These are phyloP conservation scores for Potamarius usumacintae DNA, from an alignment of 2,113 vertebrate genomes.

Conservation along the genomic window DNA sequence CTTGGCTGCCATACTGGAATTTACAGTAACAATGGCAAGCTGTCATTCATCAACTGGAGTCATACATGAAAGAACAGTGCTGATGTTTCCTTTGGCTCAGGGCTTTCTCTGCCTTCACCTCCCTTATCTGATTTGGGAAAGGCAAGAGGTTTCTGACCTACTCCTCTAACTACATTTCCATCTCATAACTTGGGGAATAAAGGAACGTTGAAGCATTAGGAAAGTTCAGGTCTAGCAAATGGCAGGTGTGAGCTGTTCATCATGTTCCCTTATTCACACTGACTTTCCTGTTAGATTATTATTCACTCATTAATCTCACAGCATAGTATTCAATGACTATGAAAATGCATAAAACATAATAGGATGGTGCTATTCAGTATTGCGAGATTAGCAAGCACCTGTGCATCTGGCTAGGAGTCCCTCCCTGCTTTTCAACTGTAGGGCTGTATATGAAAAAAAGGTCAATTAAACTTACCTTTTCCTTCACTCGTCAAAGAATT, in stretches of 20 bases:
- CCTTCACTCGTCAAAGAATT: too few relatives aligned
- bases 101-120: not conserved
- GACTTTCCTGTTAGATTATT: not conserved
- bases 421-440: too few relatives aligned
- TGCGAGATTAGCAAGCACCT: too few relatives aligned
- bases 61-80: conserved; percentile 14
- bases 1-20: not conserved
- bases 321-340: not conserved
- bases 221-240: not conserved
- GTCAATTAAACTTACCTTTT: too few relatives aligned
- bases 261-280: not conserved
- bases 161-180: not conserved
- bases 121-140: conserved; percentile 34
- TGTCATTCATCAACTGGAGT: conserved; percentile 26
- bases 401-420: too few relatives aligned
- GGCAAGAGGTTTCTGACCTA: not conserved
- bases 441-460: too few relatives aligned
- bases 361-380: not conserved
- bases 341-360: not conserved
- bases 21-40: not conserved
- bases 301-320: not conserved
- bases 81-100: conserved; percentile 9
- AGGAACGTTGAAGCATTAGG: not conserved
- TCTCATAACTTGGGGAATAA: not conserved
- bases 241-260: not conserved